Evolutionary conservation across 2,888 invertebrate species (phyloP).

Genomic region (Auanema sp.): DNA sequence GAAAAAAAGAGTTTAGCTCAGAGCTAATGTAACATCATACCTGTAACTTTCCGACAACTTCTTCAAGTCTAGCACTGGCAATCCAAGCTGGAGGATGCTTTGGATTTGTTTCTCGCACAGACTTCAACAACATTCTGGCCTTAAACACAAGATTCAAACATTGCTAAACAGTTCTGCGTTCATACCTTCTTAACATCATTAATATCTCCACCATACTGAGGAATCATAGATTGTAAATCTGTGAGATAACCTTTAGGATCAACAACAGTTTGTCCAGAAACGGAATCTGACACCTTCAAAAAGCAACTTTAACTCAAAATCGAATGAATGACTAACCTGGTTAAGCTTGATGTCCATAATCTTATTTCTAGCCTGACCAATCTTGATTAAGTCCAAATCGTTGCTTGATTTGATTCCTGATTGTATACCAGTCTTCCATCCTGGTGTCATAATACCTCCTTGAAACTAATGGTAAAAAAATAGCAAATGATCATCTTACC

Average conservation of each 20-base stretch:
- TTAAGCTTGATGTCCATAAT: slow-evolving; percentile 98
- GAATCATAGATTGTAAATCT: slow-evolving; percentile 97
- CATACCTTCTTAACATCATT: slow-evolving; percentile 61
- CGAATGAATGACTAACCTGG: slow-evolving; percentile 69
- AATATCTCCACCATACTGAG: slow-evolving; percentile 86
- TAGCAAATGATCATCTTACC: slow-evolving; percentile 22
- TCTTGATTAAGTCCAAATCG: slow-evolving; percentile 94
- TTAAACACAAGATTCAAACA: slow-evolving; percentile 26
- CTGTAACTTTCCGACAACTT: slow-evolving; percentile 72
- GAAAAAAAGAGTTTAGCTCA: neutral
- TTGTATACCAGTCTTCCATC: slow-evolving; percentile 73
- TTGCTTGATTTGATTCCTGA: slow-evolving; percentile 61
- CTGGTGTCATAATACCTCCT: slow-evolving; percentile 73
- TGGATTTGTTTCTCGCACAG: slow-evolving; percentile 92
- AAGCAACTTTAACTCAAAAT: neutral
- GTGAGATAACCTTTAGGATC: slow-evolving; percentile 99
- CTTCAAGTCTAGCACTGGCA: slow-evolving; percentile 94
- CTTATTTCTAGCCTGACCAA: slow-evolving; percentile 97
- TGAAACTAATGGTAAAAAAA: slow-evolving; percentile 6
- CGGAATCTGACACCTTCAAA: slow-evolving; percentile 78
- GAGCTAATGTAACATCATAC: neutral
- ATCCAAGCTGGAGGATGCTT: slow-evolving; percentile 99
- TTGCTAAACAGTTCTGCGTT: slow-evolving; percentile 77
- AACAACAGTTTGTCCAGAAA: slow-evolving; percentile 97
- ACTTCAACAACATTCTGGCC: slow-evolving; percentile 88